phyloP scores from a whole-genome alignment of 2,888 invertebrate genomes.

The Toxonevra muliebris region DNA sequence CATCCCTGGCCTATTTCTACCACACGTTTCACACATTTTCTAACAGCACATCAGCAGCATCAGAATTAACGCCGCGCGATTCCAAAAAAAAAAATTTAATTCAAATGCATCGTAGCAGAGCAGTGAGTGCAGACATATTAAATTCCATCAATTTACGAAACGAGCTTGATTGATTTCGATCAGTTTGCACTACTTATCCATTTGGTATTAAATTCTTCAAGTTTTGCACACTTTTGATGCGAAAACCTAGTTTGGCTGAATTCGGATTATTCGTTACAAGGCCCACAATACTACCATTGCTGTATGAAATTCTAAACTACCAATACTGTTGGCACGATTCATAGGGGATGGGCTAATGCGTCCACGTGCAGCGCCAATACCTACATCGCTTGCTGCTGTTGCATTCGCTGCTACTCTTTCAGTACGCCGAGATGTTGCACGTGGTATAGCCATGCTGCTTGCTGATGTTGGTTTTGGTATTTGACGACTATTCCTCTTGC shows the following conservation, averaged over 20 bases:
- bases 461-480: slow-evolving; percentile 82
- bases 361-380: slow-evolving; percentile 62
- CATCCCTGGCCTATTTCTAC: no score
- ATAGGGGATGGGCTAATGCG: slow-evolving; percentile 72
- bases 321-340: slow-evolving; percentile 78
- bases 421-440: slow-evolving; percentile 86
- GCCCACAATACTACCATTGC: slow-evolving; percentile 92
- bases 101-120: slow-evolving; percentile 84
- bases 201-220: slow-evolving; percentile 92
- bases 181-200: slow-evolving; percentile 86
- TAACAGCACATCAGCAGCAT: no score
- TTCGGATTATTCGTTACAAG: slow-evolving; percentile 94
- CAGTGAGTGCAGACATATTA: slow-evolving; percentile 88
- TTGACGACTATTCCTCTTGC: slow-evolving; percentile 67
- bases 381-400: slow-evolving; percentile 7
- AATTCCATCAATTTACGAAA: slow-evolving; percentile 84
- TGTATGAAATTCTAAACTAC: slow-evolving; percentile 83
- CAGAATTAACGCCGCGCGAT: no score
- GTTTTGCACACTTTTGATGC: slow-evolving; percentile 85
- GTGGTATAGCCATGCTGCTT: slow-evolving; percentile 83
- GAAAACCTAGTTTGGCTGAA: slow-evolving; percentile 90
- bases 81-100: no score
- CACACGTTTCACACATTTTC: no score
- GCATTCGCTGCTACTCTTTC: slow-evolving; percentile 67
- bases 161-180: slow-evolving; percentile 78